Percentiles rank a stretch among this genome's conserved stretches.
Conservation (phyloP, 2,797 vertebrate genomes). For the Capromys pilorides region DNA sequence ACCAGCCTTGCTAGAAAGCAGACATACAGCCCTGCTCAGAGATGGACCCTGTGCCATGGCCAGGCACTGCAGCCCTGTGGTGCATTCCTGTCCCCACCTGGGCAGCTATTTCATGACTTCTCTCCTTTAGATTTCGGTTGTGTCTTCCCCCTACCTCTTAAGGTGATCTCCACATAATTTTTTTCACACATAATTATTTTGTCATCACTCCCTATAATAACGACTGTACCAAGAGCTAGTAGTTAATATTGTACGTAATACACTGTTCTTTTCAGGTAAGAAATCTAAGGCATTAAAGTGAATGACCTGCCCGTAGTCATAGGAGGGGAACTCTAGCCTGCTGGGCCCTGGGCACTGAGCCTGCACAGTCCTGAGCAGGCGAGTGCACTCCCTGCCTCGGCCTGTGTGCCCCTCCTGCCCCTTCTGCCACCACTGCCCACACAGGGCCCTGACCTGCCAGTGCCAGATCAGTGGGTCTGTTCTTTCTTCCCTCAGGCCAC, state of each 20-base stretch:
- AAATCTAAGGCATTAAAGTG: not conserved
- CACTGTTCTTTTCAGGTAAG: not conserved
- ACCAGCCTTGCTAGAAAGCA: not conserved
- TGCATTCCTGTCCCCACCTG: not conserved
- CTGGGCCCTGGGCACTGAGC: rapidly evolving
- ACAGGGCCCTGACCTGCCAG: rapidly evolving
- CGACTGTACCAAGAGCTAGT: not conserved
- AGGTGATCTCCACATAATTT: not conserved
- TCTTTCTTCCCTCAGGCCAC: not conserved
- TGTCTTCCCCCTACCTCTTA: not conserved
- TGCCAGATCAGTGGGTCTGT: not conserved
- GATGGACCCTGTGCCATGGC: not conserved
- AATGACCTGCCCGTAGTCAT: not conserved
- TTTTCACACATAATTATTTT: not conserved
- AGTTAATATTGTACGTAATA: not conserved
- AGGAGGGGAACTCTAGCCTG: not conserved
- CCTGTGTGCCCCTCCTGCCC: not conserved
- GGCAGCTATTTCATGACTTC: not conserved
- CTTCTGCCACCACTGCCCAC: not conserved
- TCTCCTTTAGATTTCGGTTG: not conserved
- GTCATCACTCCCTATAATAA: not conserved
- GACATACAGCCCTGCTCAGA: not conserved
- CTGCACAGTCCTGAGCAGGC: not conserved
- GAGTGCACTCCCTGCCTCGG: not conserved
- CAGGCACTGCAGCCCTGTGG: rapidly evolving